Evolutionary conservation across 2,888 invertebrate species (phyloP).

Genomic region (Esperia sulphurella): DNA sequence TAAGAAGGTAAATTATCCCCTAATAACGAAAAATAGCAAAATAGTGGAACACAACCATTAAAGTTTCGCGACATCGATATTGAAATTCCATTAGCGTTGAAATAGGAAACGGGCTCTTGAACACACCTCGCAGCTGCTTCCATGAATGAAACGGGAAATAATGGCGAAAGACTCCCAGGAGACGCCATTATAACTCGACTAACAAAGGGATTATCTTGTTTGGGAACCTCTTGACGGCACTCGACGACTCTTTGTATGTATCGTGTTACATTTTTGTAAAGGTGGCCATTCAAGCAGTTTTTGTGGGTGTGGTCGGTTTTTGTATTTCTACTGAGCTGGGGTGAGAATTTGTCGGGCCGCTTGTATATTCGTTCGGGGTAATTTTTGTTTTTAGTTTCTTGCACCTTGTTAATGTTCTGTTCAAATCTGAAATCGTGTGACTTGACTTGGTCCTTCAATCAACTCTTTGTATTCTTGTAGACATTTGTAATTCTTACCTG

Average conservation of each 20-base stretch:
- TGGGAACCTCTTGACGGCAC: conserved; percentile 75
- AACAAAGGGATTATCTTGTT: conserved; percentile 77
- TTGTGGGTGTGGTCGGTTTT: conserved; percentile 63
- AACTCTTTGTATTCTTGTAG: background rate
- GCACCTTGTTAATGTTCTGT: conserved; percentile 33
- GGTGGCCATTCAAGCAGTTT: conserved; percentile 62
- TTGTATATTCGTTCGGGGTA: conserved; percentile 21
- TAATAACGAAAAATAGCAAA: conserved; percentile 14
- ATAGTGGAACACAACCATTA: conserved; percentile 30
- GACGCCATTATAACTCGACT: conserved; percentile 66
- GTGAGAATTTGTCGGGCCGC: conserved; percentile 54
- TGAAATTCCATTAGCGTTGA: conserved; percentile 62
- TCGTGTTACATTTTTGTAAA: conserved; percentile 63
- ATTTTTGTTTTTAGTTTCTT: conserved; percentile 22
- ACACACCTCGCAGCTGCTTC: conserved; percentile 61
- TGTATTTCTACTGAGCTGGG: conserved; percentile 40
- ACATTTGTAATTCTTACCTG: background rate
- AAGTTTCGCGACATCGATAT: conserved; percentile 37
- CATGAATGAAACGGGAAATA: conserved; percentile 66
- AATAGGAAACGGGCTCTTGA: conserved; percentile 66
- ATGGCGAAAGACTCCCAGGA: conserved; percentile 55
- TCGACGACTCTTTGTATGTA: conserved; percentile 60
- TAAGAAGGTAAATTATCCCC: background rate
- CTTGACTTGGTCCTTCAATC: background rate
- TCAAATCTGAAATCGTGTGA: background rate